Conservation (phyloP, 2,113 vertebrate species). For the Hystrix cristata region DNA sequence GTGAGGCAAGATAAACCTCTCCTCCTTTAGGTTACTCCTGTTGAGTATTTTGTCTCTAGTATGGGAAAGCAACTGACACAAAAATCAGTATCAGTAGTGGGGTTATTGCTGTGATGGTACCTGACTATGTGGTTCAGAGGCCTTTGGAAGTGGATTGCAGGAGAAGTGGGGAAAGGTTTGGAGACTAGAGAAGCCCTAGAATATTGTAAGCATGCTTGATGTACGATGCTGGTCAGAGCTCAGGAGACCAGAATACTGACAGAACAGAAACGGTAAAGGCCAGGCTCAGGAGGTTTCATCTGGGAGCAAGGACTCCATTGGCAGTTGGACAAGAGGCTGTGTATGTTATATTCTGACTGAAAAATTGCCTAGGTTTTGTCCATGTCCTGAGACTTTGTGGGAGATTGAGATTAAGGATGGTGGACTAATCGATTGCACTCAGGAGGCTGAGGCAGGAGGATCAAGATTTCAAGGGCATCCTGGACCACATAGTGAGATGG, state of each 20-base stretch:
- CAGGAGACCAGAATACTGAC: too few species aligned
- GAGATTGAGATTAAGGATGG: neutral
- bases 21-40: neutral
- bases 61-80: neutral
- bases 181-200: neutral
- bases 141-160: neutral
- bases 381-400: neutral
- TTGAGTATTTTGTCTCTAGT: neutral
- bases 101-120: neutral
- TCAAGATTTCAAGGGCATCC: neutral
- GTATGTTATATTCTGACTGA: neutral
- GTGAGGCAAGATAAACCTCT: neutral
- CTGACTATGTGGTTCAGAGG: neutral
- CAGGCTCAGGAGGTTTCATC: neutral
- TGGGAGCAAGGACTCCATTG: neutral
- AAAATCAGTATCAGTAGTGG: neutral
- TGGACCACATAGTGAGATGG: neutral
- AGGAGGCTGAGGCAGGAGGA: neutral
- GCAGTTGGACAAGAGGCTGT: neutral
- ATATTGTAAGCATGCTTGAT: neutral
- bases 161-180: neutral
- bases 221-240: neutral
- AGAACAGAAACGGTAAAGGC: too few species aligned
- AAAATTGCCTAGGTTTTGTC: neutral
- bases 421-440: neutral